phyloP scores from a whole-genome alignment of 2,113 vertebrate species.

The Epinephelus lanceolatus region DNA sequence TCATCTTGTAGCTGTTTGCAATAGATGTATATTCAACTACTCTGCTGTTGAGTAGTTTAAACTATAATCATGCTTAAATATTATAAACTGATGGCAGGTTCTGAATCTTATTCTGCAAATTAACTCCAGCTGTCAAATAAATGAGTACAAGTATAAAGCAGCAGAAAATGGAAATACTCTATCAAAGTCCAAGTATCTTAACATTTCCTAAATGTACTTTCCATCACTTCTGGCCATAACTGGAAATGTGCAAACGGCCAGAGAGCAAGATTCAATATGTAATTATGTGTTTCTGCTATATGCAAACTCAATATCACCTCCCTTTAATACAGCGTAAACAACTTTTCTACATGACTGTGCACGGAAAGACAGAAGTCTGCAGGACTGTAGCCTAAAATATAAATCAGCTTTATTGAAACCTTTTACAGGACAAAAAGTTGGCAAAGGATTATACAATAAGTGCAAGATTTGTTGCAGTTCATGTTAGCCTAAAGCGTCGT shows the following conservation, averaged over 20 bases:
- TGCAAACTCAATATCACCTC: not conserved
- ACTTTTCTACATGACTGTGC: not conserved
- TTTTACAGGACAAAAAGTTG: constrained; percentile 90
- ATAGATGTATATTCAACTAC: not conserved
- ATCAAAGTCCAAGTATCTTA: not conserved
- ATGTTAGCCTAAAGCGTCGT: constrained; percentile 87
- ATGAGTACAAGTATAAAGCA: not conserved
- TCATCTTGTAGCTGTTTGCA: not conserved
- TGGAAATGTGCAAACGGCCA: not conserved
- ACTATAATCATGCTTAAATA: not conserved
- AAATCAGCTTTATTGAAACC: constrained; percentile 93
- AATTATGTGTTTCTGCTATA: not conserved
- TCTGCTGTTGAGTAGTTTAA: not conserved
- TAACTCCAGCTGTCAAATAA: not conserved
- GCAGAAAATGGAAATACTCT: not conserved
- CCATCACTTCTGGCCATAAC: not conserved
- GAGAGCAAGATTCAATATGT: not conserved
- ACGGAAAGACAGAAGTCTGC: constrained; percentile 37
- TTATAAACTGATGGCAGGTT: not conserved
- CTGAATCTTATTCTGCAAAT: not conserved
- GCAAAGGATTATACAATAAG: constrained; percentile 92
- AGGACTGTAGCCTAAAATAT: constrained; percentile 85
- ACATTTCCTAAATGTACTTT: not conserved
- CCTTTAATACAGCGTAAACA: not conserved
- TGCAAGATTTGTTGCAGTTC: constrained; percentile 91